These are phyloP conservation scores for Trochalopteron elliotii DNA, from an alignment of 2,113 vertebrate genomes.

Conservation along the genomic window DNA sequence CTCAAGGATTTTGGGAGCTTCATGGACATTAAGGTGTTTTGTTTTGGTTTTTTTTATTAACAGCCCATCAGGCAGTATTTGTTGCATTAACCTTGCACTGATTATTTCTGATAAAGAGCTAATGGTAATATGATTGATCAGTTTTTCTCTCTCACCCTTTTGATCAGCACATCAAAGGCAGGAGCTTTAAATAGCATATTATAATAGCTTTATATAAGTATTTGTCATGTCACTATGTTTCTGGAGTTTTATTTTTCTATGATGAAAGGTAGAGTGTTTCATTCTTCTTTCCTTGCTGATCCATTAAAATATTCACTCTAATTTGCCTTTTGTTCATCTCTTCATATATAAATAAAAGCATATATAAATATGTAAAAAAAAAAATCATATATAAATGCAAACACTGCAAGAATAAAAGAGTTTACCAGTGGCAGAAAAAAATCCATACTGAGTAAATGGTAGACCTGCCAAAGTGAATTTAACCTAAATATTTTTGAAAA, in stretches of 20 bases:
- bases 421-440: not conserved
- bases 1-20: not conserved
- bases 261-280: not conserved
- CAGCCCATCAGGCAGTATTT: not conserved
- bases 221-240: not conserved
- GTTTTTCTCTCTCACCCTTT: not conserved
- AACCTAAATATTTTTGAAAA: not conserved
- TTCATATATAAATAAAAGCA: not conserved
- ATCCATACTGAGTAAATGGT: not conserved
- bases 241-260: not conserved
- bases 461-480: not conserved
- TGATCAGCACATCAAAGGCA: not conserved
- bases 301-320: not conserved
- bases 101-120: not conserved
- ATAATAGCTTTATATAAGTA: not conserved
- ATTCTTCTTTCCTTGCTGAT: not conserved
- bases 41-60: not conserved
- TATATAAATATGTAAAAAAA: not conserved
- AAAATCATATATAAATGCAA: not conserved
- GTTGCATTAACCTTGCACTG: not conserved
- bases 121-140: not conserved
- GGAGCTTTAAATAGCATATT: not conserved
- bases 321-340: not conserved
- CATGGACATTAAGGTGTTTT: too few species aligned
- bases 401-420: not conserved